Evolutionary conservation across 1,140 invertebrate species (phyloP).

Genomic region (Drosophila albomicans): DNA sequence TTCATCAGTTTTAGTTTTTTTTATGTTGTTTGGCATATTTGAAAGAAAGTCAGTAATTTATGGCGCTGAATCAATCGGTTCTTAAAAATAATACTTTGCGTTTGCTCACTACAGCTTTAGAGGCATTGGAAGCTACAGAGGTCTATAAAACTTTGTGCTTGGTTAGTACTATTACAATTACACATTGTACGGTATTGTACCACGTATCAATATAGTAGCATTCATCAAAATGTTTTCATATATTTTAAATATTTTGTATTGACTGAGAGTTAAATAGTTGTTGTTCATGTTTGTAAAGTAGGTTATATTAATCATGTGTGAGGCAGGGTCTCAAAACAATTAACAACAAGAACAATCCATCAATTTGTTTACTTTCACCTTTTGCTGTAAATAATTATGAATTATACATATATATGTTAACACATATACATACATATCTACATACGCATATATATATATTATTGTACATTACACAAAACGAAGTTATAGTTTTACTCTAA

Average conservation of each 20-base stretch:
- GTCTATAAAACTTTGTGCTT: slow-evolving; percentile 35
- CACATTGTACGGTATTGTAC: slow-evolving; percentile 21
- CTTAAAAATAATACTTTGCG: slow-evolving; percentile 44
- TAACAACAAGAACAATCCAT: slow-evolving; percentile 78
- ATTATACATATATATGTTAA: slow-evolving; percentile 59
- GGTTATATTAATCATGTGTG: slow-evolving; percentile 36
- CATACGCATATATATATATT: slow-evolving; percentile 41
- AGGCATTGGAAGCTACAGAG: slow-evolving; percentile 34
- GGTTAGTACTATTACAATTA: slow-evolving; percentile 46
- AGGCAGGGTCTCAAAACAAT: slow-evolving; percentile 57
- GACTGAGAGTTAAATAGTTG: slow-evolving; percentile 7
- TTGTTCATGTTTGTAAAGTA: slow-evolving; percentile 37
- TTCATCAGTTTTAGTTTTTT: slow-evolving; percentile 23
- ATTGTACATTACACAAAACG: slow-evolving; percentile 36
- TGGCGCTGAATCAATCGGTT: slow-evolving; percentile 49
- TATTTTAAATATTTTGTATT: slow-evolving; percentile 20
- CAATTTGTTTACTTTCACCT: slow-evolving; percentile 83
- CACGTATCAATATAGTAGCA: slow-evolving; percentile 9
- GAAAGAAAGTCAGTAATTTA: slow-evolving; percentile 75
- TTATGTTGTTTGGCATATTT: slow-evolving; percentile 26
- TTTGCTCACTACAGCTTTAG: slow-evolving; percentile 18
- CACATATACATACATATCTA: slow-evolving; percentile 33
- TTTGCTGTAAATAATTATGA: slow-evolving; percentile 67
- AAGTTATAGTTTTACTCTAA: slow-evolving; percentile 34
- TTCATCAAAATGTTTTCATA: slow-evolving; percentile 8